These are phyloP conservation scores for Latrodectus elegans DNA, from an alignment of 2,888 invertebrate genomes.

Conservation along the genomic window DNA sequence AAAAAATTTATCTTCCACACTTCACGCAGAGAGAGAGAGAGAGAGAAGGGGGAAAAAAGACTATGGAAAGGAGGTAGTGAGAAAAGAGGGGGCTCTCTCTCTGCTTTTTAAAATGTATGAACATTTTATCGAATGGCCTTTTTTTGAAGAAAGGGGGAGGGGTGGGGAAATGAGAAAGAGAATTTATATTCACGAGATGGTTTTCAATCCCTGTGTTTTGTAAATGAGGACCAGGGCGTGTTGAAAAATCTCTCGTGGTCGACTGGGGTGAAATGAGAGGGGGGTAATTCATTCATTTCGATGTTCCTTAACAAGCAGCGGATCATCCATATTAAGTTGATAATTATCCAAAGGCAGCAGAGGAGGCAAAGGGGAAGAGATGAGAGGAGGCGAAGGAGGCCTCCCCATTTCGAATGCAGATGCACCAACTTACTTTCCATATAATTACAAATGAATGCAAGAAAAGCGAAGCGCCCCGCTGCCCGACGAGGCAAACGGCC, in stretches of 20 bases:
- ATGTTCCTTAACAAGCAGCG: conserved; percentile 44
- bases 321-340: conserved; percentile 69
- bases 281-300: conserved; percentile 65
- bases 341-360: conserved; percentile 48
- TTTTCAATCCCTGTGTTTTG: conserved; percentile 58
- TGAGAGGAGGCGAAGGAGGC: conserved; percentile 3
- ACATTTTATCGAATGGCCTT: conserved; percentile 68
- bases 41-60: conserved; percentile 15
- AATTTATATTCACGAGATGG: conserved; percentile 68
- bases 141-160: conserved; percentile 21
- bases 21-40: neutral
- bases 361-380: conserved; percentile 10
- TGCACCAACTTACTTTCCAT: conserved; percentile 69
- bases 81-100: conserved; percentile 9
- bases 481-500: conserved; percentile 38
- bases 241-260: conserved; percentile 43
- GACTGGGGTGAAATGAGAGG: neutral
- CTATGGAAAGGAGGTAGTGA: neutral
- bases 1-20: conserved; percentile 24
- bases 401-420: conserved; percentile 66
- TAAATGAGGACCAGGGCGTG: conserved; percentile 55
- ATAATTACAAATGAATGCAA: conserved; percentile 67
- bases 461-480: conserved; percentile 49
- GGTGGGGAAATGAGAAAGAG: conserved; percentile 32
- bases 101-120: conserved; percentile 69